Conservation (phyloP, 2,113 vertebrate genomes). For the Myiagra hebetior region DNA sequence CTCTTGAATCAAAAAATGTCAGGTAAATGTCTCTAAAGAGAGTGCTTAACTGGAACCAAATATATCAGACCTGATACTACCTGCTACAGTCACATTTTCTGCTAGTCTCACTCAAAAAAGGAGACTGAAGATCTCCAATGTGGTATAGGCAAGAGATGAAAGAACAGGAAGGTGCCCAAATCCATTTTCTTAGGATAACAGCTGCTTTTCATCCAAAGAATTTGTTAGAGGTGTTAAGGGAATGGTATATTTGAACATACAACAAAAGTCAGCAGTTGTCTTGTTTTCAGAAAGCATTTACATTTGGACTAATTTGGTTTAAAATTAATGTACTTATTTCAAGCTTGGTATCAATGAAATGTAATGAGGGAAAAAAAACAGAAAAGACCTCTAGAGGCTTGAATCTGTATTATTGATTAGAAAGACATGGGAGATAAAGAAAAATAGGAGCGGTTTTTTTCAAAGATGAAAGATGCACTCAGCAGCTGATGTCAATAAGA, state of each 20-base stretch:
- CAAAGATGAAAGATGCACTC: neutral
- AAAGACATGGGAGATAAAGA: neutral
- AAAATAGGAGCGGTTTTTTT: neutral
- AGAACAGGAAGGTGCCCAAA: neutral
- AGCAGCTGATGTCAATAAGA: neutral
- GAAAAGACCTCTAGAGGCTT: neutral
- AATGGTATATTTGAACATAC: neutral
- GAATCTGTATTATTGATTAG: neutral
- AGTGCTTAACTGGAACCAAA: neutral
- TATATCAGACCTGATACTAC: neutral
- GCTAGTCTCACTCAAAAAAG: neutral
- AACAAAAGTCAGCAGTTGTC: neutral
- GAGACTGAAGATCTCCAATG: neutral
- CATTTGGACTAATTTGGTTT: neutral
- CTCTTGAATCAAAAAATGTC: neutral
- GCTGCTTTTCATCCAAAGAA: neutral
- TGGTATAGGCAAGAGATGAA: neutral
- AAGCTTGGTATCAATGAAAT: neutral
- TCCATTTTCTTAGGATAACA: neutral
- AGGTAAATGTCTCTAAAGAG: neutral
- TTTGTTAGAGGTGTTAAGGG: neutral
- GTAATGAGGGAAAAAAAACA: neutral
- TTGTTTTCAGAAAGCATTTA: neutral
- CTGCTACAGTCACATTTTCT: neutral
- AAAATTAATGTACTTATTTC: neutral